A percentile compares a stretch with the other conserved stretches of the same genome.
Conservation (phyloP, 2,888 invertebrate species). For the Patella pellucida region DNA sequence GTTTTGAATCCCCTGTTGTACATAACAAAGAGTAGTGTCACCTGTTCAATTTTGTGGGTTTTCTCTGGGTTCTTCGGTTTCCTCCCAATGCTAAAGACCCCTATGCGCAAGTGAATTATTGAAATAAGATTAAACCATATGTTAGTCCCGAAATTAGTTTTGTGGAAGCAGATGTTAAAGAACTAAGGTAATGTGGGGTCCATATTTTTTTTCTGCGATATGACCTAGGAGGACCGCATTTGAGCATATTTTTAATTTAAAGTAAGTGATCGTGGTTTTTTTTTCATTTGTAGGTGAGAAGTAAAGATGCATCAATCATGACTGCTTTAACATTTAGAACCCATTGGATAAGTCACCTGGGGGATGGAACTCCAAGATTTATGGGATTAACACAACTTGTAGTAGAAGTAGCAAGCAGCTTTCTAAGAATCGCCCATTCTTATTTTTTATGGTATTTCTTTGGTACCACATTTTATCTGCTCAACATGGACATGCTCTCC, state of each 20-base stretch:
- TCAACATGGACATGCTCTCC: constrained; percentile 79
- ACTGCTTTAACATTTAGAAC: constrained; percentile 83
- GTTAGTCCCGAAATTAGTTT: no score
- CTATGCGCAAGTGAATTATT: no score
- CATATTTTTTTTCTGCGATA: no score
- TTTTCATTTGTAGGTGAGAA: constrained; percentile 53
- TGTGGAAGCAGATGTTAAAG: no score
- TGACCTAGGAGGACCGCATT: no score
- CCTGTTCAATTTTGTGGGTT: no score
- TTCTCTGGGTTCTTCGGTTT: no score
- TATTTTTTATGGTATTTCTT: constrained; percentile 74
- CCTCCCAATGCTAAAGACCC: no score
- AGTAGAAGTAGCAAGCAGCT: constrained; percentile 73
- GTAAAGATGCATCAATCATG: constrained; percentile 79
- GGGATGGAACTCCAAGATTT: constrained; percentile 33
- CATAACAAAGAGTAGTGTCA: no score
- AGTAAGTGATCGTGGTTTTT: neutral
- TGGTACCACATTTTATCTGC: constrained; percentile 79
- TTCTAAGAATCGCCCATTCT: constrained; percentile 77
- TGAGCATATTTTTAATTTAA: neutral
- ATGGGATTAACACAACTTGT: constrained; percentile 72
- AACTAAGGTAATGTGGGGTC: no score
- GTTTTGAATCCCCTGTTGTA: no score
- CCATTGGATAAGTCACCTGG: constrained; percentile 28
- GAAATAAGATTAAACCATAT: no score